Evolutionary conservation across 2,888 invertebrate species (phyloP).

Genomic region (Phyto melanocephala): DNA sequence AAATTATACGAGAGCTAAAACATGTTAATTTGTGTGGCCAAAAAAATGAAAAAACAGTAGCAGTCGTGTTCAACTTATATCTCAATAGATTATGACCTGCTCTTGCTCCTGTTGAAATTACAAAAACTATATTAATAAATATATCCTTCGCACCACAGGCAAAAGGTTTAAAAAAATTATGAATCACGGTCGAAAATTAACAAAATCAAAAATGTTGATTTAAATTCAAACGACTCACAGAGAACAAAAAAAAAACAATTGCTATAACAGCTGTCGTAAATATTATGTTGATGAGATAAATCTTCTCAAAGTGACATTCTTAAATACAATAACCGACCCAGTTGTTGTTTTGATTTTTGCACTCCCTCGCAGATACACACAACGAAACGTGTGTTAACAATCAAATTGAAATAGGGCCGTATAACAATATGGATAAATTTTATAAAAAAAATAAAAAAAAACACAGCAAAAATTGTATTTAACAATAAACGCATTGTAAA

Average conservation of each 20-base stretch:
- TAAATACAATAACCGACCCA: neutral
- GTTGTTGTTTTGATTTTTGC: neutral
- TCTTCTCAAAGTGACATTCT: neutral
- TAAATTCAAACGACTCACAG: neutral
- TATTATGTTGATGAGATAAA: neutral
- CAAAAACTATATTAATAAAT: too few species aligned
- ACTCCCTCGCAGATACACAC: neutral
- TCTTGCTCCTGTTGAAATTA: too few species aligned
- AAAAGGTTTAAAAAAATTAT: too few species aligned
- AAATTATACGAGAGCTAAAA: too few species aligned
- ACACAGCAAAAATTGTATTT: too few species aligned
- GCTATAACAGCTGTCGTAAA: constrained; percentile 24
- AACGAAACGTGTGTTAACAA: neutral
- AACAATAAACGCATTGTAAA: too few species aligned
- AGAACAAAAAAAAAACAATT: constrained; percentile 8
- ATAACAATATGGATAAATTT: neutral
- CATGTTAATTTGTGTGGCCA: too few species aligned
- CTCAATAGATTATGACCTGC: too few species aligned
- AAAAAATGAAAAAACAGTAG: too few species aligned
- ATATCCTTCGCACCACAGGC: too few species aligned
- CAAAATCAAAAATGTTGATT: constrained; percentile 7
- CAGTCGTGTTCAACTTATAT: too few species aligned
- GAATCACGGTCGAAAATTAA: neutral
- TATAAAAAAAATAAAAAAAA: too few species aligned
- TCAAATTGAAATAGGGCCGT: neutral